Percentiles rank a stretch among this genome's conserved stretches.
Evolutionary conservation across 2,797 vertebrate genomes (phyloP).

Genomic region (Melopsittacus undulatus): DNA sequence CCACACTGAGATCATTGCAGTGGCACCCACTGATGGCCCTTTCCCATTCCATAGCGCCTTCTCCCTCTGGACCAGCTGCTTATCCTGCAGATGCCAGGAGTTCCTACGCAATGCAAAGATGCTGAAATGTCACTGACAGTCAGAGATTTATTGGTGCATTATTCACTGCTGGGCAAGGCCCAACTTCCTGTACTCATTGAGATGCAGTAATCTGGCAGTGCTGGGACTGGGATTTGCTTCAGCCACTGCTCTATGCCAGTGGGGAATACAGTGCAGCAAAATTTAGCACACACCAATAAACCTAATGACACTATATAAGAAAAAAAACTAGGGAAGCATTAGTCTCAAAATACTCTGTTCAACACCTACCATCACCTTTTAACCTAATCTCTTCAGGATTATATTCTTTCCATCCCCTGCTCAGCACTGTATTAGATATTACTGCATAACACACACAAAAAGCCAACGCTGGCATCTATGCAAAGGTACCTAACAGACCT

Average conservation of each 20-base stretch:
- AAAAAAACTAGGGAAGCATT: accelerated
- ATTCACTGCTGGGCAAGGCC: not conserved
- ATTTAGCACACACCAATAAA: not conserved
- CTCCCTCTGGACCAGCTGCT: not conserved
- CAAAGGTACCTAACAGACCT: not conserved
- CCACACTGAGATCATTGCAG: accelerated
- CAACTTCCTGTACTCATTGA: accelerated
- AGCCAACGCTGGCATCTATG: not conserved
- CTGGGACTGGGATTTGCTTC: not conserved
- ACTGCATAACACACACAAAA: not conserved
- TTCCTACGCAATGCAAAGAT: not conserved
- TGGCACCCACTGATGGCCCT: accelerated
- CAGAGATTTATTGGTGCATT: not conserved
- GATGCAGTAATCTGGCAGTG: accelerated
- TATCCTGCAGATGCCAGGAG: not conserved
- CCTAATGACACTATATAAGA: not conserved
- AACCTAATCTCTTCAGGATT: not conserved
- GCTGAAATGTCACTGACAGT: not conserved
- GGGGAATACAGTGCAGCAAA: not conserved
- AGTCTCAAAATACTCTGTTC: not conserved
- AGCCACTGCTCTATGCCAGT: not conserved
- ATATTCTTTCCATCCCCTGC: not conserved
- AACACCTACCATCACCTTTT: not conserved
- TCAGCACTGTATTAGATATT: not conserved
- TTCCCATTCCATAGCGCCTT: not conserved